These are phyloP conservation scores for Lasioglossum marginatum DNA, from an alignment of 2,888 invertebrate genomes.

Conservation along the genomic window DNA sequence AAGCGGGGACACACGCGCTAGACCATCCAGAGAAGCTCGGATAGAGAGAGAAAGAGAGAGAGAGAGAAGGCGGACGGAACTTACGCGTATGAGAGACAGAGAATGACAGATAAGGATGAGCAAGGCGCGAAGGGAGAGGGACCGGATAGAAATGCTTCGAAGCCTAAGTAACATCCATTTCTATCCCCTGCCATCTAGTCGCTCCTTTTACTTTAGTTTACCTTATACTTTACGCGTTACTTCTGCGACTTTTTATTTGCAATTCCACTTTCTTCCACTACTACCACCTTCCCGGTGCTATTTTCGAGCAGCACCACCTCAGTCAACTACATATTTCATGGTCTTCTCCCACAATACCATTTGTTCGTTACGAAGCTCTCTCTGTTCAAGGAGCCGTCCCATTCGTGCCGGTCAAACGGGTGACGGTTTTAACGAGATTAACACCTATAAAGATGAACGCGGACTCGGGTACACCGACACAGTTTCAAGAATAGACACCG, in stretches of 20 bases:
- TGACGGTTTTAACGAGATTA: constrained; percentile 25
- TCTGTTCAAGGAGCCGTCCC: background rate
- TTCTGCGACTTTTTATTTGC: constrained; percentile 72
- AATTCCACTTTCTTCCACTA: constrained; percentile 71
- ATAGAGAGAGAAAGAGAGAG: background rate
- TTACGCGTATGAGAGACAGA: constrained; percentile 24
- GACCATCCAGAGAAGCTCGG: constrained; percentile 16
- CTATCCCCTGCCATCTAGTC: constrained; percentile 67
- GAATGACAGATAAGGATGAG: constrained; percentile 4
- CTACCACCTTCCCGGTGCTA: constrained; percentile 57
- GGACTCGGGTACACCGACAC: background rate
- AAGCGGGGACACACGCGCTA: constrained; percentile 63
- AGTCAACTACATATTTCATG: constrained; percentile 25
- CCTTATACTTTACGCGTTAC: constrained; percentile 76
- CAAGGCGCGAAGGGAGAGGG: background rate
- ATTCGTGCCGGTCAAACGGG: background rate
- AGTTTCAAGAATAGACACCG: background rate
- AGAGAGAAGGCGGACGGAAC: constrained; percentile 20
- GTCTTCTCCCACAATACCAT: constrained; percentile 17
- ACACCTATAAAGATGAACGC: background rate
- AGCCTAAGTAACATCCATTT: constrained; percentile 82
- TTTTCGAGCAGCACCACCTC: constrained; percentile 44
- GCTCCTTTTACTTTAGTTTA: constrained; percentile 77
- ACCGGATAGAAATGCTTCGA: constrained; percentile 72
- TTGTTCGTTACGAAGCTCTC: constrained; percentile 27